phyloP scores from a whole-genome alignment of 2,113 vertebrate species.

The Rhadina sibilatrix region DNA sequence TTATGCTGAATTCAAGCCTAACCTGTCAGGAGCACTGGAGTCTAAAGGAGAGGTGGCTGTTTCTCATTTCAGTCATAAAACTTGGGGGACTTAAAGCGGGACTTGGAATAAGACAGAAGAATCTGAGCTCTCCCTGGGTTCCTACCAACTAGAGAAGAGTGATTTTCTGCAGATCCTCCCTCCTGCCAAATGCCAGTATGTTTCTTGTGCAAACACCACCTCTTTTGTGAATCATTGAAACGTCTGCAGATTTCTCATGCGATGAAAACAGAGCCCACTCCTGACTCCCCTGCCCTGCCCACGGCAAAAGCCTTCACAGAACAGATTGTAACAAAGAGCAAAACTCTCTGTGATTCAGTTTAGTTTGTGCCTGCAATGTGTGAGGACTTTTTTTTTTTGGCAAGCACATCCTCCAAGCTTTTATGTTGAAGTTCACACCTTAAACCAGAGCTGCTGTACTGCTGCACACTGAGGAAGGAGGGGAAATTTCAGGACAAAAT shows the following conservation, averaged over 20 bases:
- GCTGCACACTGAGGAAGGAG: neutral
- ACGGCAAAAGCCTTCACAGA: neutral
- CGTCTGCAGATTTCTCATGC: neutral
- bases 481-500: neutral
- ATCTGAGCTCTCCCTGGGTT: conserved; percentile 18
- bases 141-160: neutral
- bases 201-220: neutral
- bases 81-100: neutral
- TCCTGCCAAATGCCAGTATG: neutral
- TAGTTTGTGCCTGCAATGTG: neutral
- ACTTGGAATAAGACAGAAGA: neutral
- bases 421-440: neutral
- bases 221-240: neutral
- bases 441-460: neutral
- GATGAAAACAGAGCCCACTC: neutral
- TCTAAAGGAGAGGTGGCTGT: neutral
- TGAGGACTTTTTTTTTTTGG: neutral
- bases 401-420: neutral
- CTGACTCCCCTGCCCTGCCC: neutral
- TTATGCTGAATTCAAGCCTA: conserved; percentile 48
- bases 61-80: neutral
- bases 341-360: neutral
- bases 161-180: neutral
- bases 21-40: conserved; percentile 29
- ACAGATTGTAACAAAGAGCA: neutral